Evolutionary conservation across 1,140 invertebrate genomes (phyloP), one percentile per base, ranked within the genome.

Genomic region (Ceratina australensis): DNA sequence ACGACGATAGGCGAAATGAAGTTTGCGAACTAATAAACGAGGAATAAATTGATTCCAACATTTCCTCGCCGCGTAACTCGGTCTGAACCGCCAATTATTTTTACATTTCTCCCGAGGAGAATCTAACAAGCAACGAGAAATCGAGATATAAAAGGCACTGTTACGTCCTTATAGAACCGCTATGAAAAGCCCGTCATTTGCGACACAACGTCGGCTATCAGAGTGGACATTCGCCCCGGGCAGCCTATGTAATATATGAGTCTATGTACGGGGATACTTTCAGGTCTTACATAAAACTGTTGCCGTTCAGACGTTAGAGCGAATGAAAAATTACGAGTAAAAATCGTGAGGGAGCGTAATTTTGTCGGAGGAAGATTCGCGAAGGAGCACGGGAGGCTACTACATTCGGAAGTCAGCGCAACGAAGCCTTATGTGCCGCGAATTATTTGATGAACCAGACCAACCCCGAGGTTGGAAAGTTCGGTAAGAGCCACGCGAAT

Each of bases 401-500:
- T 13, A 28, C n/a, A n/a, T n/a, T 42, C 10, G n/a, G 22, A 16
- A 16, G 64, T 20, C 16, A 16, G n/a, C 16, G n/a, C 56, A 71
- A 57, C 67, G 28, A 59, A 42, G 33, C 20, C 28, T 13, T n/a
- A n/a, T 50, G 26, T 26, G 2, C 54, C 68, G 22, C 54, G 20
- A 57, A 71, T 71, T 24, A 71, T 59, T 71, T 24, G 52, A 18
- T 24, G 22, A 16, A 13, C 28, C 5, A 73, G 54, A 54, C 26
- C 24, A 18, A 63, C 4, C 42, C 8, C 24, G 16, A 22, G 61
- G 52, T 3, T 49, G 47, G 13, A 28, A 26, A 49, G n/a, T 20
- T 15, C n/a, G 13, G 1, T 28, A 72, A 72, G 47, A 78, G 33
- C 16, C 18, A 24, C 2, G 22, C 22, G 59, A 78, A 20, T 78